These are phyloP conservation scores for Campylomormyrus tamandua DNA, from an alignment of 2,113 vertebrate species.

Conservation along the genomic window DNA sequence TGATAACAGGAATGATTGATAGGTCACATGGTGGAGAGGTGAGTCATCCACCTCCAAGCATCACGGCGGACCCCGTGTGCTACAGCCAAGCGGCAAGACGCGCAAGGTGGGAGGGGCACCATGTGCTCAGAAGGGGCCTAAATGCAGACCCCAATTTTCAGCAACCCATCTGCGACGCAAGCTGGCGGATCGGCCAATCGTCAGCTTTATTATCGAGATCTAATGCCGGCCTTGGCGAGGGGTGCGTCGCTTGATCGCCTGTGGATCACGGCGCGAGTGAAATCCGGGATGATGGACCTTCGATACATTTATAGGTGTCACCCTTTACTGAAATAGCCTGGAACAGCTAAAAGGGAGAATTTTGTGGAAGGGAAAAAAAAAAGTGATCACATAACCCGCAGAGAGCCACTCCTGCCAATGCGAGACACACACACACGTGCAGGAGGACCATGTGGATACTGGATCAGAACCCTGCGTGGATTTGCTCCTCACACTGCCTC, in stretches of 20 bases:
- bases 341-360: neutral
- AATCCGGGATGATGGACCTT: neutral
- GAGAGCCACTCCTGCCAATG: neutral
- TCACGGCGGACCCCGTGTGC: neutral
- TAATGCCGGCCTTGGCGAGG: neutral
- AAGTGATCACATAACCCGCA: neutral
- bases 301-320: neutral
- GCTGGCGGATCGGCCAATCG: neutral
- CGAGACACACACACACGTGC: neutral
- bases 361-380: neutral
- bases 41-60: conserved; percentile 63
- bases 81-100: neutral
- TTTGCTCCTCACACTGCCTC: neutral
- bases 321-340: neutral
- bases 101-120: neutral
- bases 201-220: neutral
- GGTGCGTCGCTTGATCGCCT: neutral
- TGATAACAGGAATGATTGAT: conserved; percentile 66
- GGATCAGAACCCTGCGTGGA: neutral
- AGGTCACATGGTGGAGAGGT: conserved; percentile 71
- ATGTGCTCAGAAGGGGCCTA: neutral
- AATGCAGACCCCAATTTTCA: neutral
- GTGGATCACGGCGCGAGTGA: neutral
- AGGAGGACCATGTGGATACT: neutral
- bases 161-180: neutral